Evolutionary conservation across 2,888 invertebrate genomes (phyloP), one percentile per base, ranked within the genome.

Genomic region (Rotaria magnacalcarata): DNA sequence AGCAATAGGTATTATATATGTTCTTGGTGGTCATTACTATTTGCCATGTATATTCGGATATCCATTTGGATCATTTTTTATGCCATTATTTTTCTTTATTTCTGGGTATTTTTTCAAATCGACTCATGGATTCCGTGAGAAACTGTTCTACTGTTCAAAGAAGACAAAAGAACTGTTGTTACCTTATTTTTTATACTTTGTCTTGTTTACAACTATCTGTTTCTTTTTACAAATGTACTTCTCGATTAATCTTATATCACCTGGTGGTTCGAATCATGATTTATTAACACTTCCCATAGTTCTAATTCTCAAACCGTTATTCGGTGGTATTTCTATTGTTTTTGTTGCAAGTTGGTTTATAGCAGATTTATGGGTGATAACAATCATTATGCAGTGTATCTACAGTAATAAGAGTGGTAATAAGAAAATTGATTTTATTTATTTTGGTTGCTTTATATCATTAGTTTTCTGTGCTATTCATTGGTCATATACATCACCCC

Each of bases 101-200:
- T 75, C 75, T 75, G 75, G 75, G 6, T 75, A 75, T 43, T 43
- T 75, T 75, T 75, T 75, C 19, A 75, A 75, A 41, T 75, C 75
- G 19, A 2, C 10, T 75, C 7, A 75, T 41, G 75, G 75, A 10
- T 75, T 75, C 34, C 75, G 75, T 41, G 34, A 7, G 16, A 75
- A 75, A 75, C 34, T 41, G 8, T 43, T 21, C 34, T 75, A 43
- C 19, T 75, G 41, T 75, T 10, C 6, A 43, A 3, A 75, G 6
- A 75, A 75, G 43, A 75, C 75, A 7, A 75, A 75, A 43, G 75
- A 75, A 21, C 43, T 75, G 16, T 16, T 75, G 19, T 75, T 41
- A 24, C 75, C 43, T 2, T 75, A 75, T 75, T 3, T 41, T 75
- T 5, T 43, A 3, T 75, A 75, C 24, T 19, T 4, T 5, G 4